phyloP scores from a whole-genome alignment of 2,888 invertebrate genomes.

The Agrypnus murinus region DNA sequence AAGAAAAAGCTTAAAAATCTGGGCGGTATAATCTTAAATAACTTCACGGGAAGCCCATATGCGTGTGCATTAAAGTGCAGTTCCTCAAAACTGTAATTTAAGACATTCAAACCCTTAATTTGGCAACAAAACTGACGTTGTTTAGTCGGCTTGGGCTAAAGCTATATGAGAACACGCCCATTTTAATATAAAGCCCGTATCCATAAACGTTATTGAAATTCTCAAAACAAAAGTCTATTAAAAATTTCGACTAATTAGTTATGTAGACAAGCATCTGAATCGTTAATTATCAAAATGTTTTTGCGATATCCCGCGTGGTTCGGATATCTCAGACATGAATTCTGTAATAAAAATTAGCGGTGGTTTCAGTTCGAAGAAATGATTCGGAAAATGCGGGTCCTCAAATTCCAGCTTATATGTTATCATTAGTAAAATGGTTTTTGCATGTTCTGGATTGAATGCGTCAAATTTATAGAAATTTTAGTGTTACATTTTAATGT shows the following conservation, averaged over 20 bases:
- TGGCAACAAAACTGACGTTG: constrained; percentile 33
- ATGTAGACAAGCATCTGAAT: constrained; percentile 9
- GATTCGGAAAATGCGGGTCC: constrained; percentile 22
- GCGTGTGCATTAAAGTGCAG: constrained; percentile 35
- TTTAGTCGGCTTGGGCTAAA: constrained; percentile 1
- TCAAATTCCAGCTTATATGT: constrained; percentile 27
- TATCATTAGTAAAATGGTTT: background rate
- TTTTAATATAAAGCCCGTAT: background rate
- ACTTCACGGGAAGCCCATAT: constrained; percentile 30
- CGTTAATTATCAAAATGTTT: constrained; percentile 29
- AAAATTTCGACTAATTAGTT: constrained; percentile 26
- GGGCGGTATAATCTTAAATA: constrained; percentile 30
- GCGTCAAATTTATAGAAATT: too few species aligned
- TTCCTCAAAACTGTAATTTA: constrained; percentile 30
- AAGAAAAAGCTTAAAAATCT: constrained; percentile 1
- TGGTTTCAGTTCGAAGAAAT: constrained; percentile 29
- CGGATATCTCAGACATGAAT: constrained; percentile 16
- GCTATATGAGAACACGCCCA: constrained; percentile 14
- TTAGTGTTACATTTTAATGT: too few species aligned
- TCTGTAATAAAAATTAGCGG: constrained; percentile 32
- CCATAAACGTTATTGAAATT: background rate
- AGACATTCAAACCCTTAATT: constrained; percentile 27
- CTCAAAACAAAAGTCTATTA: constrained; percentile 30
- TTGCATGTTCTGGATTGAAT: background rate
- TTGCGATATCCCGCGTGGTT: constrained; percentile 26